Evolutionary conservation across 2,113 vertebrate genomes (phyloP).

Genomic region (Progne subis): DNA sequence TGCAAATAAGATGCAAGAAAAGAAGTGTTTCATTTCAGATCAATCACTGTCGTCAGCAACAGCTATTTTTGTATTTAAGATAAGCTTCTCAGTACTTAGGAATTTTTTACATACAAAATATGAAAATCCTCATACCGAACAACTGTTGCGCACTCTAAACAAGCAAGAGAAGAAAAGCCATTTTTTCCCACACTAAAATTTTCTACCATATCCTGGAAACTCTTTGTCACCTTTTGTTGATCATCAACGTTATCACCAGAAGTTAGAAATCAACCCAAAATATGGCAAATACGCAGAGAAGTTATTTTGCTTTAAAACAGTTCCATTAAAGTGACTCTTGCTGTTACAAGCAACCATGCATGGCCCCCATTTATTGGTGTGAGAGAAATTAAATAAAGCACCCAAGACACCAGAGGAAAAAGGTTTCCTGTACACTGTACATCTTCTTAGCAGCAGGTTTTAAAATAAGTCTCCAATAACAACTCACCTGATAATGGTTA

Average conservation of each 20-base stretch:
- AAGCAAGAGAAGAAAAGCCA: background rate
- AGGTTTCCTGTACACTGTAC: background rate
- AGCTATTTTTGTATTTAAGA: constrained; percentile 32
- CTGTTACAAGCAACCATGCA: background rate
- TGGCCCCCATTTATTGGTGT: background rate
- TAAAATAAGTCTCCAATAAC: background rate
- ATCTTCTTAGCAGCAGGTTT: background rate
- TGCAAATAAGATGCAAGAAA: constrained; percentile 34
- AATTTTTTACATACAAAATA: background rate
- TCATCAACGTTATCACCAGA: rapidly evolving
- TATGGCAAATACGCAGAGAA: rapidly evolving
- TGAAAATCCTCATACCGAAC: background rate
- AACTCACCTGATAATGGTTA: constrained; percentile 94
- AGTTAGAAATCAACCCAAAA: background rate
- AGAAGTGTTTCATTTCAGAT: constrained; percentile 48
- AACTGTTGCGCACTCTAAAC: background rate
- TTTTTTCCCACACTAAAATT: background rate
- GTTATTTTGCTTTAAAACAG: background rate
- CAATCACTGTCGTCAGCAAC: constrained; percentile 33
- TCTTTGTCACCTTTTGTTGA: background rate
- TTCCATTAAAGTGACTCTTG: background rate
- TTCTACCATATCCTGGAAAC: background rate
- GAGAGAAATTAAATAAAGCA: background rate
- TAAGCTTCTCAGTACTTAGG: background rate
- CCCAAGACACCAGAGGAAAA: background rate